Percentiles rank a stretch among this genome's conserved stretches.
Evolutionary conservation across 2,113 vertebrate species (phyloP).

Genomic region (Cavia porcellus): DNA sequence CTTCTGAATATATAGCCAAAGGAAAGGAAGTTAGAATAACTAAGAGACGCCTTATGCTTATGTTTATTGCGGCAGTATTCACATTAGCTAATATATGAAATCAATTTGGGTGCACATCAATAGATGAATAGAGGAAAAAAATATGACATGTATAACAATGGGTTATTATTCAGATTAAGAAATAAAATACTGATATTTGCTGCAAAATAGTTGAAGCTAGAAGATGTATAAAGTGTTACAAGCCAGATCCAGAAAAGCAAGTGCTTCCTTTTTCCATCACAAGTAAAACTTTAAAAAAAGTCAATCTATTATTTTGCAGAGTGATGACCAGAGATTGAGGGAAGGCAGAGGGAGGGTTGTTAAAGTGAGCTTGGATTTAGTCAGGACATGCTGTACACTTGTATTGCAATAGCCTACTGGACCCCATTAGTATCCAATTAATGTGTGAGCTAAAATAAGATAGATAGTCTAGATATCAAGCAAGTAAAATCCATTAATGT

Average conservation of each 20-base stretch:
- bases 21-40: not conserved
- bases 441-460: not conserved
- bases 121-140: not conserved
- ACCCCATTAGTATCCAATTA: not conserved
- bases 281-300: not conserved
- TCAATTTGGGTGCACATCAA: not conserved
- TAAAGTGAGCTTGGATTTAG: not conserved
- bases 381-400: not conserved
- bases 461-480: not conserved
- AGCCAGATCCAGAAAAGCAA: not conserved
- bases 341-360: fast-evolving
- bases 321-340: not conserved
- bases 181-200: not conserved
- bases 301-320: not conserved
- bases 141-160: not conserved
- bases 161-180: not conserved
- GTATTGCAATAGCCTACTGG: not conserved
- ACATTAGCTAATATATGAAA: no score
- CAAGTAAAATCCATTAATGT: not conserved
- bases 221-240: not conserved
- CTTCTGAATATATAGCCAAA: not conserved
- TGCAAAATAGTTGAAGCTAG: not conserved
- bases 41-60: not conserved
- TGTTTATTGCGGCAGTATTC: not conserved
- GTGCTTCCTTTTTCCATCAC: not conserved